phyloP scores from a whole-genome alignment of 1,140 invertebrate species.

The Phthorimaea operculella region DNA sequence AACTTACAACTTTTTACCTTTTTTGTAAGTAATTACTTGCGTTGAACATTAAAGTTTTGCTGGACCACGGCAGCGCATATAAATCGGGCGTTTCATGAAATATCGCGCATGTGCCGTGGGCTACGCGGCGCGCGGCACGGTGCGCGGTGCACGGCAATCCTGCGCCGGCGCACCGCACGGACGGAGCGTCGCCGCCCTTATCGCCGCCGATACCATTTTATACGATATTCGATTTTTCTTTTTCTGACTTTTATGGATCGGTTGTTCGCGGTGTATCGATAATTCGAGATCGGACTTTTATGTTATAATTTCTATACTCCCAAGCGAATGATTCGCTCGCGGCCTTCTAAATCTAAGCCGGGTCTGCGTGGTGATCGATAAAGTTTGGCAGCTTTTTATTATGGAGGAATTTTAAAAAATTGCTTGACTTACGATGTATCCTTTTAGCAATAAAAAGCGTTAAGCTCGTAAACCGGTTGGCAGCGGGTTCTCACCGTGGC shows the following conservation, averaged over 20 bases:
- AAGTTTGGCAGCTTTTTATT: slow-evolving; percentile 1
- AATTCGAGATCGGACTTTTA: slow-evolving; percentile 53
- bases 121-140: slow-evolving; percentile 25
- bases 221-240: slow-evolving; percentile 59
- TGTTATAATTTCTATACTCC: slow-evolving; percentile 42
- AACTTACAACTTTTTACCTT: not conserved
- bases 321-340: slow-evolving; percentile 9
- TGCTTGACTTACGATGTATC: slow-evolving; percentile 23
- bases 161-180: not conserved
- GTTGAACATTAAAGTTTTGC: slow-evolving; percentile 55
- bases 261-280: slow-evolving; percentile 56
- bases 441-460: slow-evolving; percentile 47
- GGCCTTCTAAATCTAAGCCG: not conserved
- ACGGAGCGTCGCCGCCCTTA: slow-evolving; percentile 53
- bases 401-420: slow-evolving; percentile 12
- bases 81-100: slow-evolving; percentile 63
- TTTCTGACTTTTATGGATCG: slow-evolving; percentile 62
- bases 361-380: not conserved
- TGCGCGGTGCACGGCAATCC: too few relatives aligned
- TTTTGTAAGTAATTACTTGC: slow-evolving; percentile 46
- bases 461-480: slow-evolving; percentile 49
- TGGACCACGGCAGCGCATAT: slow-evolving; percentile 47
- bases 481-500: slow-evolving; percentile 34
- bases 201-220: slow-evolving; percentile 61
- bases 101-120: slow-evolving; percentile 58